A percentile compares a stretch with the other conserved stretches of the same genome.
Evolutionary conservation across 2,888 invertebrate genomes (phyloP).

Genomic region (Deilephila porcellus): DNA sequence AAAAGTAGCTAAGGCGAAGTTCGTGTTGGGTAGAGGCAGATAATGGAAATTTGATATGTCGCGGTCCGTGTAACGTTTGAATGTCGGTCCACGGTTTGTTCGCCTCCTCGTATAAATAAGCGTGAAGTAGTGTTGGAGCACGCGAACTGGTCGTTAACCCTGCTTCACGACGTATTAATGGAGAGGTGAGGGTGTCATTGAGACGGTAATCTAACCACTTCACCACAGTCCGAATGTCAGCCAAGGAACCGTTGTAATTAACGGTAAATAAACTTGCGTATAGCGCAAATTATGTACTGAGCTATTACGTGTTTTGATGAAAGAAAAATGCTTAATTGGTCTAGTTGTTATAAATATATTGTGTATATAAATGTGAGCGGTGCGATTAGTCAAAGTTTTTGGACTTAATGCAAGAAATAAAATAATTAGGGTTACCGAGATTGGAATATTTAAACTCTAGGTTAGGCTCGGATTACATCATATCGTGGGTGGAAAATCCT

Average conservation of each 20-base stretch:
- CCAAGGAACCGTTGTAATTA: slow-evolving; percentile 67
- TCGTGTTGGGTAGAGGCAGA: slow-evolving; percentile 55
- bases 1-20: slow-evolving; percentile 41
- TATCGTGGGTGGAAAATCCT: too few relatives aligned
- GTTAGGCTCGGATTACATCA: too few relatives aligned
- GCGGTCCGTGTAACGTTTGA: slow-evolving; percentile 68
- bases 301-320: neutral
- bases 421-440: too few relatives aligned
- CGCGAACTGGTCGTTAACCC: slow-evolving; percentile 81
- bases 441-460: too few relatives aligned
- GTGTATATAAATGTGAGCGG: too few relatives aligned
- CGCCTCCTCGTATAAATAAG: slow-evolving; percentile 79
- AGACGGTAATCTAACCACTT: slow-evolving; percentile 69
- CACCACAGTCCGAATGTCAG: slow-evolving; percentile 61
- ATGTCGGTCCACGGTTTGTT: slow-evolving; percentile 68
- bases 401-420: too few relatives aligned
- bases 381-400: too few relatives aligned
- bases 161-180: slow-evolving; percentile 72
- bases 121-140: slow-evolving; percentile 74
- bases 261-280: slow-evolving; percentile 46
- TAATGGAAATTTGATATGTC: slow-evolving; percentile 81
- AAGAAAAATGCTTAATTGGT: neutral
- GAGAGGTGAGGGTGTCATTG: slow-evolving; percentile 76
- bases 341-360: too few relatives aligned
- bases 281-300: slow-evolving; percentile 28